phyloP scores from a whole-genome alignment of 1,140 invertebrate species.

The Ptiloglossa arizonensis region DNA sequence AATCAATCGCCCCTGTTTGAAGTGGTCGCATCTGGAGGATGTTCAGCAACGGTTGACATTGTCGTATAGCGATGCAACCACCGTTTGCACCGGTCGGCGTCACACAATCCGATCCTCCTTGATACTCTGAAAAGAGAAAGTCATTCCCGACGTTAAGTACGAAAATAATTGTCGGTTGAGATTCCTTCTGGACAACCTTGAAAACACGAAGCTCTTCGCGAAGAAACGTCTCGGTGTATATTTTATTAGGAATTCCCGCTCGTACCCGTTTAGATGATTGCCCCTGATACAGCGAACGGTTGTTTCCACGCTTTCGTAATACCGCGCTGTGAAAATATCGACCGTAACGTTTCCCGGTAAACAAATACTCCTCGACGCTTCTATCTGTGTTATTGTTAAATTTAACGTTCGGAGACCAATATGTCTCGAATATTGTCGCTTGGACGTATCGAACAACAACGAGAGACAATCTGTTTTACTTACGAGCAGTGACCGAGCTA shows the following conservation, averaged over 20 bases:
- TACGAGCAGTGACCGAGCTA: slow-evolving; percentile 40
- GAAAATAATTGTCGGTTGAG: neutral
- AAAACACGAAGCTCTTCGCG: neutral
- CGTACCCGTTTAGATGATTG: neutral
- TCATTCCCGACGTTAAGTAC: too few species aligned
- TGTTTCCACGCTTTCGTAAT: slow-evolving; percentile 9
- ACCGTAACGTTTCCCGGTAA: too few species aligned
- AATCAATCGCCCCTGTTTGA: slow-evolving; percentile 57
- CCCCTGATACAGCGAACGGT: neutral
- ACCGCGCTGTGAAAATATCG: too few species aligned
- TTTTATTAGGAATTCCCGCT: neutral
- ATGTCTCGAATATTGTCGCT: too few species aligned
- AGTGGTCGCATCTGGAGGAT: slow-evolving; percentile 54
- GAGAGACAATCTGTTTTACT: slow-evolving; percentile 27
- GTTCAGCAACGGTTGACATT: slow-evolving; percentile 70
- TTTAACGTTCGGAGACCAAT: neutral
- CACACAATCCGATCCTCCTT: slow-evolving; percentile 55
- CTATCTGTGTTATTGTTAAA: neutral
- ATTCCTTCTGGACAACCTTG: too few species aligned
- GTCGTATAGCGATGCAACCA: slow-evolving; percentile 74
- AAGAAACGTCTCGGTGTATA: neutral
- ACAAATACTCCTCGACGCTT: neutral
- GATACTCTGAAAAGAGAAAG: slow-evolving; percentile 28
- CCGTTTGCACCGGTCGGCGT: slow-evolving; percentile 73
- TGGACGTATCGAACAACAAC: too few species aligned